These are phyloP conservation scores for Actias luna DNA, from an alignment of 2,888 invertebrate genomes.

Conservation along the genomic window DNA sequence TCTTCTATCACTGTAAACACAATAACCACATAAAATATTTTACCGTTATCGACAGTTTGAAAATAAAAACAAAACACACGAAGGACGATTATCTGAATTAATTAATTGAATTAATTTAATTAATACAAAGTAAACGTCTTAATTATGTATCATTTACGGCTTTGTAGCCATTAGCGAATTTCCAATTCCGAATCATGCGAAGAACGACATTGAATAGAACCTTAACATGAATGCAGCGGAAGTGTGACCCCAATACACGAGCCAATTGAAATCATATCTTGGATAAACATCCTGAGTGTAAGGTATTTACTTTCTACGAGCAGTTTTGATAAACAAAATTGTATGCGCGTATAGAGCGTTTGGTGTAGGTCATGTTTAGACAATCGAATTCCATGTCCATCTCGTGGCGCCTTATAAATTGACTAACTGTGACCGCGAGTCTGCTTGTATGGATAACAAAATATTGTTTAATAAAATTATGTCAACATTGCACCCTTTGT, in stretches of 20 bases:
- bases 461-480: too few relatives aligned
- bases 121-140: background rate
- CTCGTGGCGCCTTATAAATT: background rate
- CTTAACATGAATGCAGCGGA: slow-evolving; percentile 51
- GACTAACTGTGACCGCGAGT: too few relatives aligned
- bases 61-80: background rate
- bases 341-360: slow-evolving; percentile 1
- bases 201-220: slow-evolving; percentile 46
- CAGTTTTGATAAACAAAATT: slow-evolving; percentile 17
- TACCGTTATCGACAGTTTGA: background rate
- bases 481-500: too few relatives aligned
- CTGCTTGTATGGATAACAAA: too few relatives aligned
- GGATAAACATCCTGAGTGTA: slow-evolving; percentile 48
- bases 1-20: background rate
- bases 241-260: slow-evolving; percentile 34
- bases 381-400: background rate
- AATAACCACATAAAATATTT: background rate
- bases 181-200: slow-evolving; percentile 25
- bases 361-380: slow-evolving; percentile 13
- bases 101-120: background rate
- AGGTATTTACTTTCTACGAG: slow-evolving; percentile 37
- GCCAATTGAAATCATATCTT: slow-evolving; percentile 36
- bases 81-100: slow-evolving; percentile 3
- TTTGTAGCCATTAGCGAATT: slow-evolving; percentile 27
- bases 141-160: background rate